Evolutionary conservation across 2,888 invertebrate genomes (phyloP), one percentile per base, ranked within the genome.

Genomic region (Acrobasis repandana): DNA sequence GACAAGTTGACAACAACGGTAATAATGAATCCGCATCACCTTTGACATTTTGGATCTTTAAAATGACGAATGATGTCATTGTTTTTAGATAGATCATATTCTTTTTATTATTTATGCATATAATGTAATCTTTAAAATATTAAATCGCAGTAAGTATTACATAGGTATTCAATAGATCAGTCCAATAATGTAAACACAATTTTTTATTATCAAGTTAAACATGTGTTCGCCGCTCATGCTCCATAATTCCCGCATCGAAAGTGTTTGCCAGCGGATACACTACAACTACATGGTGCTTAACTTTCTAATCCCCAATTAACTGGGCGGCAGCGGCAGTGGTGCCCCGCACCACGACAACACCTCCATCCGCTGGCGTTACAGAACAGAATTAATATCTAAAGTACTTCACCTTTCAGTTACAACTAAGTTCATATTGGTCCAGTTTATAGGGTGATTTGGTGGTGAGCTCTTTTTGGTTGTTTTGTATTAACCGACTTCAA

Each of bases 261-360:
- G 54, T 52, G 52, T 52, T n/a, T 18, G 20, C 54, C 38, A 43
- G 16, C 54, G 54, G 38, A 54, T 14, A 54, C 4, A 20, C 14
- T 6, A 38, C 38, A 14, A 38, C 18, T 9, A 20, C 38, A 14
- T 20, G 54, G 54, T 38, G 54, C 54, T 38, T 54, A 43, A 43
- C 54, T 54, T 54, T 54, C 38, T 54, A 54, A 54, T 54, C 54
- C 54, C 54, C 38, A 20, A 54, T 54, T 54, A 54, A 54, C 38
- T 54, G 54, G 54, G 54, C 54, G 54, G 52, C 34, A 28, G 33
- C n/a, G 43, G 36, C 49, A 38, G 15, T 10, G 6, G 28, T 28
- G 28, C 28, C 4, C 28, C 28, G 28, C 28, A 28, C 28, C 34
- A 36, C 52, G 36, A 11, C 16, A 49, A 49, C 57, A 48, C 52